phyloP scores from a whole-genome alignment of 1,140 invertebrate species.

The Sarcophaga bullata region DNA sequence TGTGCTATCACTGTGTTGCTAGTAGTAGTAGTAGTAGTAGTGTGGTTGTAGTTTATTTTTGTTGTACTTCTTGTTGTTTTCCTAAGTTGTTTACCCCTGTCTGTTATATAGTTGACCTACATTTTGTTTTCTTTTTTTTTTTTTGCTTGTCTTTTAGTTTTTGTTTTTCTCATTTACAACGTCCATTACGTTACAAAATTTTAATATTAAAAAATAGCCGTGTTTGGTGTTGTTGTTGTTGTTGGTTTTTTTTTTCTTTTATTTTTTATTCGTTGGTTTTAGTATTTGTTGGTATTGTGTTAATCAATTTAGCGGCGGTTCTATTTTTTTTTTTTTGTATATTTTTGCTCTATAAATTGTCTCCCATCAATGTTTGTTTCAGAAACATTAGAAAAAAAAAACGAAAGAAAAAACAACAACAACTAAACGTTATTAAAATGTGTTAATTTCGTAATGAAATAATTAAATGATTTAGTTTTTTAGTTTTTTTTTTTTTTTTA shows the following conservation, averaged over 20 bases:
- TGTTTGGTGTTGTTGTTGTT: neutral
- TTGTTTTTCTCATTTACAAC: neutral
- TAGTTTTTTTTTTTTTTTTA: neutral
- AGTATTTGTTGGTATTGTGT: slow-evolving; percentile 2
- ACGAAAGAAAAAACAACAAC: neutral
- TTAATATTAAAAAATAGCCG: slow-evolving; percentile 1
- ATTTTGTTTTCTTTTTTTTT: neutral
- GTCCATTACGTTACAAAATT: neutral
- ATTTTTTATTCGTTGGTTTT: neutral
- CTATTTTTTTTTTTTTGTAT: too few species aligned
- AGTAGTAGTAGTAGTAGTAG: slow-evolving; percentile 12
- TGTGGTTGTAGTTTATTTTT: slow-evolving; percentile 11
- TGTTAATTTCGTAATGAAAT: slow-evolving; percentile 11
- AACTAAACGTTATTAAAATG: slow-evolving; percentile 7
- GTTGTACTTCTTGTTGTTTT: slow-evolving; percentile 17
- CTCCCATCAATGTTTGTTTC: neutral
- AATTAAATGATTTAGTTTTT: slow-evolving; percentile 16
- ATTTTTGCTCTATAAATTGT: neutral
- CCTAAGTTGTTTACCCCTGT: slow-evolving; percentile 18
- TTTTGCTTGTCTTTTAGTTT: too few species aligned
- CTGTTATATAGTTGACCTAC: slow-evolving; percentile 15
- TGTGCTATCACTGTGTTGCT: slow-evolving; percentile 26
- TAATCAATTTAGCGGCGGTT: slow-evolving; percentile 34
- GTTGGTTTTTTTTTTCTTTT: too few species aligned
- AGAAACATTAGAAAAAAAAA: neutral